Percentiles rank a stretch among this genome's conserved stretches.
Evolutionary conservation across 1,140 invertebrate genomes (phyloP).

Genomic region (Carposina sasakii): DNA sequence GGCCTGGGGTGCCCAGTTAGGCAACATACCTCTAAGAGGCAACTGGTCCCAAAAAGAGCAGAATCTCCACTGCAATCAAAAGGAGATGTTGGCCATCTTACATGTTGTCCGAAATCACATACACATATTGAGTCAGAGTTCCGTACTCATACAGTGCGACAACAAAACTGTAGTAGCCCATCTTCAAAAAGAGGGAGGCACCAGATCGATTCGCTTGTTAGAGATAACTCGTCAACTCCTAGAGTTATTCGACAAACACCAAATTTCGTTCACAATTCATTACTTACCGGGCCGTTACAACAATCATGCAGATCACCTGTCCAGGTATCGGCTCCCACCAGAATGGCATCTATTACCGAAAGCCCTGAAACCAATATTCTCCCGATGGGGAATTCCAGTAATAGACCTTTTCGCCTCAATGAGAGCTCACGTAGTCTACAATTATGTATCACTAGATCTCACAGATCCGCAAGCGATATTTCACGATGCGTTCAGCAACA

Average conservation of each 20-base stretch:
- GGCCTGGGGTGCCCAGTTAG: constrained; percentile 36
- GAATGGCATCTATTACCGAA: constrained; percentile 44
- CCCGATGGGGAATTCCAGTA: constrained; percentile 29
- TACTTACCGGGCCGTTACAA: constrained; percentile 42
- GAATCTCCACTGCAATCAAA: constrained; percentile 35
- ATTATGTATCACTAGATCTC: constrained; percentile 27
- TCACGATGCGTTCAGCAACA: constrained; percentile 35
- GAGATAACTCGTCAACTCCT: constrained; percentile 22
- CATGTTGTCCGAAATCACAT: constrained; percentile 25
- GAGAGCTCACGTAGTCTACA: constrained; percentile 24
- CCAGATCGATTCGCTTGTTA: constrained; percentile 32
- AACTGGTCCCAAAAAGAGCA: constrained; percentile 24
- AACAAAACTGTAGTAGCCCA: constrained; percentile 41
- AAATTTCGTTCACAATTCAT: constrained; percentile 27
- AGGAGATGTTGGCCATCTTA: constrained; percentile 37
- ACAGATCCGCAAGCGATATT: constrained; percentile 30
- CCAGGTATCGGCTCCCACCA: constrained; percentile 24
- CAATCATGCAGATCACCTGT: constrained; percentile 36
- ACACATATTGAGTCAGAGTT: constrained; percentile 6
- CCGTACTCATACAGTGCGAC: constrained; percentile 41
- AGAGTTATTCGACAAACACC: constrained; percentile 22
- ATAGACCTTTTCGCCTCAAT: constrained; percentile 40
- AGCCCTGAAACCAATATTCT: constrained; percentile 26
- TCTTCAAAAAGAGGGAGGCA: constrained; percentile 44
- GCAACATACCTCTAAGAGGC: constrained; percentile 16